Base-by-base conservation (phyloP, 23 tunicate genomes). In the Corella eumyota region DNA sequence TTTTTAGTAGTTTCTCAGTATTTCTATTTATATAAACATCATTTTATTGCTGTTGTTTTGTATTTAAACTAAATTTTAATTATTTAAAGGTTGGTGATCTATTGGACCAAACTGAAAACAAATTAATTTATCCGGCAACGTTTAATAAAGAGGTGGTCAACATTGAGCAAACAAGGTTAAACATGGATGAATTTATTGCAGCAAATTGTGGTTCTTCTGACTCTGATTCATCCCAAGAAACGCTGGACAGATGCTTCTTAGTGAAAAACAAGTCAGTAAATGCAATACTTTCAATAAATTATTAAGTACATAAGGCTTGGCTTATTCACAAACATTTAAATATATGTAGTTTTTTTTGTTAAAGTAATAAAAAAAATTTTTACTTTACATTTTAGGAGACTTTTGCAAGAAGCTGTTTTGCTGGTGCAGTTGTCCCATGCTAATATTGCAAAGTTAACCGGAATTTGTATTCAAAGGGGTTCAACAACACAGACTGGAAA, bases 201-300 rank as follows among this genome's bases (percentile, higher is more conserved):
- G 81, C 80, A 6, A 79, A 70, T 29, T 88, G 96, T 68, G 96
- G 96, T 20, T 88, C 77, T 0, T 60, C 88, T 9, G 78, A 78
- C 30, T 78, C 96, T 15, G 81, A 78, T 66, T 47, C 45, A 45
- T 47, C 80, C n/a, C 67, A 50, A 57, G 48, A 67, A 21, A 70
- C 71, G 38, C 23, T 60, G 45, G 76, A 76, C 44, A 58, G 95
- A 20, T 86, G 96, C 47, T 79, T 88, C 58, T 51, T 88, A 30
- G 50, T 88, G 25, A 78, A 73, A 62, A 78, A 78, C 50, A 66
- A 68, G 78, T 61, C 22, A 34, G 6, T 52, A 20, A 7, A 15
- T n/a, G n/a, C n/a, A n/a, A n/a, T n/a, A n/a, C n/a, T n/a, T n/a
- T n/a, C n/a, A n/a, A n/a, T n/a, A n/a, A n/a, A n/a, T n/a, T n/a